Evolutionary conservation across 92 coral and sea anemone genomes (phyloP).

Genomic region (Epizoanthus ramosus): DNA sequence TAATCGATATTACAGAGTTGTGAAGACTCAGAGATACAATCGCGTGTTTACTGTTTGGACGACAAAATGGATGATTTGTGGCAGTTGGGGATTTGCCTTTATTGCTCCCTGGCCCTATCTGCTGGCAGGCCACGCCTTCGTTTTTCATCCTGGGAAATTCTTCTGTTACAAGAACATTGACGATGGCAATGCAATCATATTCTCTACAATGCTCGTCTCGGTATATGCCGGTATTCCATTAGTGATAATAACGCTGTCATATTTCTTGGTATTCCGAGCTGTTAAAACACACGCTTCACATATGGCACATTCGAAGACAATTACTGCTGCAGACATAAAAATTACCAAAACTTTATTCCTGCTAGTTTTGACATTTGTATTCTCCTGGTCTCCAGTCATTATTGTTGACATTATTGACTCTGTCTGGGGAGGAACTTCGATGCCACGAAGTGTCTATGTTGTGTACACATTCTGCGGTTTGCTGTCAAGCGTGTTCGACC

Average conservation of each 20-base stretch:
- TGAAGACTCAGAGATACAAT: background rate
- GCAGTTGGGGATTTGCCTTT: conserved; percentile 2
- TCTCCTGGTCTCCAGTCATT: conserved; percentile 13
- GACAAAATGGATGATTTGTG: conserved; percentile 5
- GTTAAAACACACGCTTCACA: background rate
- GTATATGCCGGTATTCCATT: background rate
- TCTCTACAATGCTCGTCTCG: background rate
- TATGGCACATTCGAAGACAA: background rate
- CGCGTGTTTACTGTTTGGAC: background rate
- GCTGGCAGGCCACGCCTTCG: background rate
- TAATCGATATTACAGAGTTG: conserved; percentile 16
- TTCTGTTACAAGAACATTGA: conserved; percentile 12
- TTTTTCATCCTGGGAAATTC: background rate
- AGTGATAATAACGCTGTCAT: background rate
- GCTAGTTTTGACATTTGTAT: background rate
- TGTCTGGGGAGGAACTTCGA: background rate
- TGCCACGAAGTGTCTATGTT: background rate
- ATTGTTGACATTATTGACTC: background rate
- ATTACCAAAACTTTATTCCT: background rate
- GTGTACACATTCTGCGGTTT: background rate
- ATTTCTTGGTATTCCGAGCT: background rate
- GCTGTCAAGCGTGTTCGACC: background rate
- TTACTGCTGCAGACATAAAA: conserved; percentile 9
- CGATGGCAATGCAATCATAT: conserved; percentile 1
- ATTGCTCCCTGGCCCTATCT: conserved; percentile 3